Evolutionary conservation across 2,113 vertebrate genomes (phyloP), one percentile per base, ranked within the genome.

Genomic region (Coturnix japonica): DNA sequence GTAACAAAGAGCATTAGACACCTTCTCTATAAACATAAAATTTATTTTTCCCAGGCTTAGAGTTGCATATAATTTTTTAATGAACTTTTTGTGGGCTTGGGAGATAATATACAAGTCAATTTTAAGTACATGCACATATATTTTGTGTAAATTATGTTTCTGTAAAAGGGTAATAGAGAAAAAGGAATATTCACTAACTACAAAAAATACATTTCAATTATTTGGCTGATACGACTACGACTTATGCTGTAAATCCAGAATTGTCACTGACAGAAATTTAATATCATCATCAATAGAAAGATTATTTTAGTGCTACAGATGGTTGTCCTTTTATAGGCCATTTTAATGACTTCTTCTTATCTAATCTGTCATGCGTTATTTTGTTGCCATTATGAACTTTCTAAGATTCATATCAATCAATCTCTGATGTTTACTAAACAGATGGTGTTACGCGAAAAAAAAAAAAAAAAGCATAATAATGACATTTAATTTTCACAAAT

Each of bases 361-460:
- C 97, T 97, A 95, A 96, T 97, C 91, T 96, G 94, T 97, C 97
- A 96, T 96, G 91, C 89, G 86, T 96, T 97, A 96, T 96, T 97
- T 96, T 95, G 93, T 95, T 97, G 94, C 90, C 66, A 13, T 96
- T 95, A 95, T 78, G 89, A 98, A 98, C 96, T 98, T 97, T 94
- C 91, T 28, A 95, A 94, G 94, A 96, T 97, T 96, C 92, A 35
- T 97, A 97, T 95, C 95, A 96, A 97, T 97, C 96, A 96, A 93
- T 96, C 96, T 95, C 70, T 90, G 89, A 93, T 97, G 96, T 97
- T 97, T 96, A 95, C 96, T 93, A 97, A 98, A 97, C 97, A 97
- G 95, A 98, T 97, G 96, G 97, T 89, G 90, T 94, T 95, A 95
- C 35, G 25, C 39, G n/a, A n/a, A 53, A 51, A 26, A 28, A 51